phyloP scores from a whole-genome alignment of 1,140 invertebrate species.

The Luehdorfia chinensis region DNA sequence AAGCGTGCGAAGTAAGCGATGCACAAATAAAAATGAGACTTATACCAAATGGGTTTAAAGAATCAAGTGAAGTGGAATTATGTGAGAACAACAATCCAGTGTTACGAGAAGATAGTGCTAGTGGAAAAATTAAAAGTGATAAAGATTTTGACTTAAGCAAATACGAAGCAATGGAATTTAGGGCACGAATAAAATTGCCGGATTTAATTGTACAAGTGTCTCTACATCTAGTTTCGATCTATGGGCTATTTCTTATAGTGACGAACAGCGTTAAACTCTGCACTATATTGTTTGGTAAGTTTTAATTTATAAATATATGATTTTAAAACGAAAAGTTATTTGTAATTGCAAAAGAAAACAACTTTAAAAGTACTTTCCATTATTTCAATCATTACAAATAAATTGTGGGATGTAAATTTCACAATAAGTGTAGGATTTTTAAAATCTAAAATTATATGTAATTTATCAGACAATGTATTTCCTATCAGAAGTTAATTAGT shows the following conservation, averaged over 20 bases:
- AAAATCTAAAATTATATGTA: no score
- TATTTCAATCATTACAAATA: no score
- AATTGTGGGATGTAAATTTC: no score
- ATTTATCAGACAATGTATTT: no score
- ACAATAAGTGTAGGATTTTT: no score
- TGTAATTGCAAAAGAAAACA: no score
- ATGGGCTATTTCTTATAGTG: conserved; percentile 83
- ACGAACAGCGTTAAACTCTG: conserved; percentile 80
- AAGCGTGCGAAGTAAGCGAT: conserved; percentile 24
- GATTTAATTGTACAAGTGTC: conserved; percentile 82
- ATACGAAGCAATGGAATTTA: conserved; percentile 76
- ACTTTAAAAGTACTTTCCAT: neutral
- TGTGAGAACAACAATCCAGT: conserved; percentile 47
- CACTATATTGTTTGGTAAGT: conserved; percentile 86
- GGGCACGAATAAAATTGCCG: conserved; percentile 82
- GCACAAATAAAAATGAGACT: conserved; percentile 38
- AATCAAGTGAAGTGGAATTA: conserved; percentile 25
- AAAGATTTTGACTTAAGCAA: conserved; percentile 50
- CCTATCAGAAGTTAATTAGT: no score
- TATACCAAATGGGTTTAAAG: conserved; percentile 22
- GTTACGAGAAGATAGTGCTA: conserved; percentile 24
- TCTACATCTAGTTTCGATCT: conserved; percentile 83
- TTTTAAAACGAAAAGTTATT: no score
- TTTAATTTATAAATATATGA: conserved; percentile 13
- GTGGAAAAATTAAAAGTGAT: conserved; percentile 40